Percentiles rank a stretch among this genome's conserved stretches.
Conservation (phyloP, 2,888 invertebrate genomes). For the Oxycera nigricornis region DNA sequence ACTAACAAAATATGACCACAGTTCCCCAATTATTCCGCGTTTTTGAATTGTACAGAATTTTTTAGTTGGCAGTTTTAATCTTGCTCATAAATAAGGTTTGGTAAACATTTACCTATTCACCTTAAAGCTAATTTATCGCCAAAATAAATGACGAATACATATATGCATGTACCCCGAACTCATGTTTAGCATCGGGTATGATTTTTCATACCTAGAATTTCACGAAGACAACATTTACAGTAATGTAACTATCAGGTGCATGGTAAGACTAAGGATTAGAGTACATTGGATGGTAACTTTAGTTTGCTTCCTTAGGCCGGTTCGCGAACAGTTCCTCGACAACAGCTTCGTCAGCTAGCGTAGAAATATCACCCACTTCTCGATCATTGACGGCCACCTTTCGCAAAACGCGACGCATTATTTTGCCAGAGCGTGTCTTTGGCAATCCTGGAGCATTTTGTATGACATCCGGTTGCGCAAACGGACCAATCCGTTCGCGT, state of each 20-base stretch:
- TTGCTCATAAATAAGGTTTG: too few relatives aligned
- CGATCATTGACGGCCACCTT: conserved; percentile 90
- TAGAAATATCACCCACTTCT: conserved; percentile 92
- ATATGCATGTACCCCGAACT: too few relatives aligned
- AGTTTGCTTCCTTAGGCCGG: conserved; percentile 64
- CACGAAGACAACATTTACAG: not conserved
- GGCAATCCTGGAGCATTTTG: conserved; percentile 94
- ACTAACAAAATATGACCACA: too few relatives aligned
- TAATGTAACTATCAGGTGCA: not conserved
- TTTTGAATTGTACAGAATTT: too few relatives aligned
- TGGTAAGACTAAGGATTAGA: not conserved
- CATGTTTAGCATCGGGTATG: too few relatives aligned
- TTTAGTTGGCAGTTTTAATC: too few relatives aligned
- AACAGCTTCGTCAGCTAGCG: conserved; percentile 90
- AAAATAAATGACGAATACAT: too few relatives aligned
- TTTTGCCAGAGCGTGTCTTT: conserved; percentile 97
- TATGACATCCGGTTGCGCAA: conserved; percentile 93
- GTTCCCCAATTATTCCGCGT: too few relatives aligned
- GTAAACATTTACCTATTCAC: too few relatives aligned
- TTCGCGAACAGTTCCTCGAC: conserved; percentile 81
- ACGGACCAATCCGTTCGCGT: conserved; percentile 91
- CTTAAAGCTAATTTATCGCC: too few relatives aligned
- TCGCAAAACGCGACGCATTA: conserved; percentile 93
- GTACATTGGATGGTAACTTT: not conserved
- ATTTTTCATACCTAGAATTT: not conserved